Base-by-base conservation (phyloP, 2,797 vertebrate genomes). In the Cirrhinus mrigala region DNA sequence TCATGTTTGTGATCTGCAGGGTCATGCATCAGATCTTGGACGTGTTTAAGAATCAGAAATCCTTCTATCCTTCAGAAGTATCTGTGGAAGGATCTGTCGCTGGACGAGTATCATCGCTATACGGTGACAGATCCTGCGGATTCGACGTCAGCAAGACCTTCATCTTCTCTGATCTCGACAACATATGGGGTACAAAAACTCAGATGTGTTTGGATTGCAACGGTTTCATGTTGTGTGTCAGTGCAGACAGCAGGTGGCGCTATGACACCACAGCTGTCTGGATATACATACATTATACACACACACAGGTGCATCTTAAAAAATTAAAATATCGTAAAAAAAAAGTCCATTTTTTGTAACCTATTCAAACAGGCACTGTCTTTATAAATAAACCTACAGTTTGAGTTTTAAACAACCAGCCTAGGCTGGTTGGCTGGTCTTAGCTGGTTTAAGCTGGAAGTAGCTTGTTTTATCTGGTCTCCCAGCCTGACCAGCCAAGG, bases 131-230 rank as follows among this genome's bases (percentile, higher is more conserved):
- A n/a, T n/a, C 98, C 29, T 99, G 97, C 27, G 98, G 98, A 66
- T 99, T 99, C 81, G 97, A 99, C 4, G 15, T 98, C 87, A 98
- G 97, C 92, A 99, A 99, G 92, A 99, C 98, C 2, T 99, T 99
- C 91, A 98, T 99, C 89, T 99, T 99, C 95, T 99, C 98, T 0
- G 97, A 99, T 91, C 95, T 99, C 1, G 96, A 98, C 66, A 29
- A 29, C 99, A 99, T 80, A 97, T 99, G 96, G 98, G 98, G 98
- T 99, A 95, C 15, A 60, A 11, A 15, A 3, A 33, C 62, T 5
- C 33, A 33, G n/a, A n/a, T n/a, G n/a, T n/a, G 16, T 24, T 18
- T 66, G 6, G 27, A 64, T 8, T 15, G 14, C 27, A 29, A 3
- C 2, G 37, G 14, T 6, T 14, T 77, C 15, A 20, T 20, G 9